Base-by-base conservation (phyloP, 64 coral and sea anemone genomes). In the Actinia equina region DNA sequence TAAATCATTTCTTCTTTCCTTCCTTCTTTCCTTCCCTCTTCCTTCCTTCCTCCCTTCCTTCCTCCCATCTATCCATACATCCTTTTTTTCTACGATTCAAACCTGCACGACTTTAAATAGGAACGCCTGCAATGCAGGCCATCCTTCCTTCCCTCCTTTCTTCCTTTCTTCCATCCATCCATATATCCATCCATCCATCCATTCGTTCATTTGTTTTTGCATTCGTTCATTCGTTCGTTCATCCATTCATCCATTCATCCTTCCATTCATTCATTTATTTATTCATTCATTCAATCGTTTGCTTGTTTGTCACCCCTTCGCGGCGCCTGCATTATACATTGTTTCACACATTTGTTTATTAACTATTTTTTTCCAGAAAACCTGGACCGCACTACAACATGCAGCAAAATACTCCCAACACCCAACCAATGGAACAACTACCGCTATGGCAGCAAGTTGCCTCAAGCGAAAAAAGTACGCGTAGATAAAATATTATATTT, bases 381-480 rank as follows among this genome's bases (percentile, higher is more conserved):
- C 82, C 91, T 56, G 94, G 94, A 0, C 30, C 92, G 2, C 90
- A 93, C 27, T 45, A 92, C 22, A 77, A 88, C 1, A 80, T 57
- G 22, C 89, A 79, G 17, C 63, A 87, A 56, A 88, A 43, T 44
- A 71, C 46, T 14, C 42, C 26, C 74, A 80, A 45, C 26, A 25
- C 84, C n/a, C 22, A 43, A 44, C 54, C 44, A 25, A 53, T 26
- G 41, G 90, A 95, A 62, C 84, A 86, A 17, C 42, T 84, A 15
- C 84, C 91, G 17, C 22, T 87, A 77, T 98, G 95, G 95, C 95
- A 98, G 10, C 95, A 98, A 62, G 85, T 98, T 2, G 95, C 89
- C 16, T 43, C 93, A 15, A 77, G 82, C 7, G 95, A 98, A 74
- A 94, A 88, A 91, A 87, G 95, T 98, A 88, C 44, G 92, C 44